Evolutionary conservation across 2,797 vertebrate genomes (phyloP).

Genomic region (Fringilla coelebs): DNA sequence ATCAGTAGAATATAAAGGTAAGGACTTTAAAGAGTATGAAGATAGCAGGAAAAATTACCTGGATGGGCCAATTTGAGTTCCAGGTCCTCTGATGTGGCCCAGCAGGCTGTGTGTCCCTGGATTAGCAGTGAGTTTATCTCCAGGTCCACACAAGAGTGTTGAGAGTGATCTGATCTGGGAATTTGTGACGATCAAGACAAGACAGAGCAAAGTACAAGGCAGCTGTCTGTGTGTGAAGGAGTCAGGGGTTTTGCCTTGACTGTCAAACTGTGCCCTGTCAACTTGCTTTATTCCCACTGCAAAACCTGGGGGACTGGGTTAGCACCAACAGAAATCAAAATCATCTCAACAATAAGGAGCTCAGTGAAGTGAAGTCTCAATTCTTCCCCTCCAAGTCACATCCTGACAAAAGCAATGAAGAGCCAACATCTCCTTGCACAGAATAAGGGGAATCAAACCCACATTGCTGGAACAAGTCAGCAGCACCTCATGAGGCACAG

Average conservation of each 20-base stretch:
- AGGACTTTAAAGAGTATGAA: not conserved
- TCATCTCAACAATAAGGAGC: not conserved
- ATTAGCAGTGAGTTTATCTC: not conserved
- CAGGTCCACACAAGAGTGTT: accelerated
- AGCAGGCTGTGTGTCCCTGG: not conserved
- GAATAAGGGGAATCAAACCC: not conserved
- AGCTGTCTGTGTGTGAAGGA: not conserved
- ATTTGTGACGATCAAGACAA: not conserved
- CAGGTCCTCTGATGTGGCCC: not conserved
- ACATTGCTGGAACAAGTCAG: not conserved
- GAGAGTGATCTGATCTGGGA: not conserved
- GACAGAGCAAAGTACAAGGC: not conserved
- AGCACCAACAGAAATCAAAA: not conserved
- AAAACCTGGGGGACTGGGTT: not conserved
- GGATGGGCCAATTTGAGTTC: not conserved
- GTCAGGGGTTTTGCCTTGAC: not conserved
- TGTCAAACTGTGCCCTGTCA: not conserved
- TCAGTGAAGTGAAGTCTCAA: not conserved
- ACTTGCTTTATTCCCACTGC: not conserved
- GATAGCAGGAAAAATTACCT: not conserved
- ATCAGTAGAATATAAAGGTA: not conserved
- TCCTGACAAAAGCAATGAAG: accelerated
- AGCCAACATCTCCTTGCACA: not conserved
- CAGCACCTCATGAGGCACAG: not conserved
- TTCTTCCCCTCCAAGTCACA: not conserved